phyloP scores from a whole-genome alignment of 2,113 vertebrate species.

The Falco punctatus region DNA sequence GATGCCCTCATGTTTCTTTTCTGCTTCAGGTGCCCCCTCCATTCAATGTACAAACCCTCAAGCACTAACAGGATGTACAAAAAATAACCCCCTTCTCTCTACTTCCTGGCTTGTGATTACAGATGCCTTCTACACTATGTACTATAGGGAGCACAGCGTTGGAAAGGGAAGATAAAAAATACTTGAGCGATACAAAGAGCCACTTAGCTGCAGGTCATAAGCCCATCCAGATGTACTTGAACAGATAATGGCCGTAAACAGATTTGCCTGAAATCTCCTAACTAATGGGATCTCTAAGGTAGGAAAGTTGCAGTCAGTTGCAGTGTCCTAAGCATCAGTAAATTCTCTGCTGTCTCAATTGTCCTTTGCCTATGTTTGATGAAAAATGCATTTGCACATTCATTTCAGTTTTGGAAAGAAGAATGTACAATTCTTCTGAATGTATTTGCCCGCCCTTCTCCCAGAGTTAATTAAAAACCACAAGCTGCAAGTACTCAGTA shows the following conservation, averaged over 20 bases:
- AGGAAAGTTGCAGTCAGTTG: neutral
- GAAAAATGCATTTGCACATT: neutral
- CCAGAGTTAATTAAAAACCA: neutral
- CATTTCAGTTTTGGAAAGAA: neutral
- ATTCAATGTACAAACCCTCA: neutral
- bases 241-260: neutral
- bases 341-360: neutral
- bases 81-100: neutral
- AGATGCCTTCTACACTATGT: neutral
- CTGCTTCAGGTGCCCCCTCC: neutral
- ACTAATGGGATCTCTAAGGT: neutral
- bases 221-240: neutral
- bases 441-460: neutral
- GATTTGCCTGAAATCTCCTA: neutral
- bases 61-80: neutral
- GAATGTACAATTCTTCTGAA: neutral
- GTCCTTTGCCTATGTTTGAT: neutral
- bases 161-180: neutral
- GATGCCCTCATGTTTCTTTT: neutral
- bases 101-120: neutral
- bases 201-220: neutral
- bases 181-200: neutral
- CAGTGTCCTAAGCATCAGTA: neutral
- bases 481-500: neutral
- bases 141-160: neutral